Conservation (phyloP, 2,113 vertebrate genomes). For the Clarias magur region DNA sequence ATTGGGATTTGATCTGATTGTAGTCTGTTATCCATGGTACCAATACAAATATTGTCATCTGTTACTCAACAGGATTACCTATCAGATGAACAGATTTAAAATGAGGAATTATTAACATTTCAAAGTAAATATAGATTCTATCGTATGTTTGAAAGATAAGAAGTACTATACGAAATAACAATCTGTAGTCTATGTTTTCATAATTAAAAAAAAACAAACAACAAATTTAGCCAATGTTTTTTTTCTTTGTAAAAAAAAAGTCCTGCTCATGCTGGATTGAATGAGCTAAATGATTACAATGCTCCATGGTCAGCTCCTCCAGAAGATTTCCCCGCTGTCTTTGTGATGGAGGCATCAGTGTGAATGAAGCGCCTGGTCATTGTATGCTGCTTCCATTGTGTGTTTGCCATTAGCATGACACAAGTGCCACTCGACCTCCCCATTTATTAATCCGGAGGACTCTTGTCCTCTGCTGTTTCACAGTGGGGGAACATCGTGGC, state of each 20-base stretch:
- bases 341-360: slow-evolving; percentile 84
- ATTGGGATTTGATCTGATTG: neutral
- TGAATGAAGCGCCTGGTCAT: slow-evolving; percentile 93
- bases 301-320: neutral
- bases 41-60: neutral
- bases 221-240: no score
- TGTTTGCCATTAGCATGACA: slow-evolving; percentile 92
- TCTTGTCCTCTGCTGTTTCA: slow-evolving; percentile 74
- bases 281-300: slow-evolving; percentile 9
- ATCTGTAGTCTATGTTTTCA: neutral
- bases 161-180: neutral
- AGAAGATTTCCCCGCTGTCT: slow-evolving; percentile 49
- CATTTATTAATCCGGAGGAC: slow-evolving; percentile 87
- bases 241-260: neutral
- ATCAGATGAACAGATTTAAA: neutral
- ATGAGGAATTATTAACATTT: neutral
- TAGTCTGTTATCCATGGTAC: neutral
- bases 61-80: neutral
- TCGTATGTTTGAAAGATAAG: neutral
- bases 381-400: slow-evolving; percentile 85
- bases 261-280: slow-evolving; percentile 6
- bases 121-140: neutral
- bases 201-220: neutral
- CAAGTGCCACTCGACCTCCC: slow-evolving; percentile 95
- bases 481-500: slow-evolving; percentile 75